Evolutionary conservation across 2,888 invertebrate genomes (phyloP).

Genomic region (Cantharis nigra): DNA sequence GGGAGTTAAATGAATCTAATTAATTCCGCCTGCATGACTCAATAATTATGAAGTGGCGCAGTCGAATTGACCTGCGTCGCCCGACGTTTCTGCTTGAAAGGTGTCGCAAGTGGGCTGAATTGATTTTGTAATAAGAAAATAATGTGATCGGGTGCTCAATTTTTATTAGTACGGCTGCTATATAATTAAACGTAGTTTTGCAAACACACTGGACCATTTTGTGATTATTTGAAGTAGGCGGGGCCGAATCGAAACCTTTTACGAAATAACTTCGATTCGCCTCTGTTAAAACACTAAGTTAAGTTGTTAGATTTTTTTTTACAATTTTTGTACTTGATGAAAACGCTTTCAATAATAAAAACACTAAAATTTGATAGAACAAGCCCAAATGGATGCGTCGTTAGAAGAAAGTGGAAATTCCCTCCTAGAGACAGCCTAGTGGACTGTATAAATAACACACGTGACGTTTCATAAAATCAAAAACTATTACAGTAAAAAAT

Average conservation of each 20-base stretch:
- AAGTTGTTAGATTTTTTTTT: not conserved
- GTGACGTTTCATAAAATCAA: slow-evolving; percentile 30
- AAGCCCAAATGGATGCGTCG: slow-evolving; percentile 49
- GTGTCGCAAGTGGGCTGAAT: slow-evolving; percentile 18
- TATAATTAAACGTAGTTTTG: slow-evolving; percentile 9
- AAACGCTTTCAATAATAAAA: slow-evolving; percentile 10
- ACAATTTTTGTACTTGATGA: not conserved
- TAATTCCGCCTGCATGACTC: slow-evolving; percentile 4
- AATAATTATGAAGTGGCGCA: not conserved
- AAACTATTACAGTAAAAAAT: not conserved
- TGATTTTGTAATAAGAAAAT: slow-evolving; percentile 33
- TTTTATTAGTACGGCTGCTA: slow-evolving; percentile 50
- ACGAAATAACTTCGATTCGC: not conserved
- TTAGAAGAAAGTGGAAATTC: slow-evolving; percentile 53
- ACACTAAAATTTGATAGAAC: slow-evolving; percentile 41
- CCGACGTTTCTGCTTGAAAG: not conserved
- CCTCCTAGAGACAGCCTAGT: slow-evolving; percentile 51
- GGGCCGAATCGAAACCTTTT: not conserved
- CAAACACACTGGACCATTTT: not conserved
- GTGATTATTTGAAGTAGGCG: not conserved
- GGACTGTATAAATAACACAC: slow-evolving; percentile 43
- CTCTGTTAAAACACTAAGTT: not conserved
- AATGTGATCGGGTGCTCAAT: slow-evolving; percentile 53
- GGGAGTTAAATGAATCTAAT: slow-evolving; percentile 20
- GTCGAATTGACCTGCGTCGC: not conserved